phyloP scores from a whole-genome alignment of 2,888 invertebrate species.

The Bruchidius siliquastri region DNA sequence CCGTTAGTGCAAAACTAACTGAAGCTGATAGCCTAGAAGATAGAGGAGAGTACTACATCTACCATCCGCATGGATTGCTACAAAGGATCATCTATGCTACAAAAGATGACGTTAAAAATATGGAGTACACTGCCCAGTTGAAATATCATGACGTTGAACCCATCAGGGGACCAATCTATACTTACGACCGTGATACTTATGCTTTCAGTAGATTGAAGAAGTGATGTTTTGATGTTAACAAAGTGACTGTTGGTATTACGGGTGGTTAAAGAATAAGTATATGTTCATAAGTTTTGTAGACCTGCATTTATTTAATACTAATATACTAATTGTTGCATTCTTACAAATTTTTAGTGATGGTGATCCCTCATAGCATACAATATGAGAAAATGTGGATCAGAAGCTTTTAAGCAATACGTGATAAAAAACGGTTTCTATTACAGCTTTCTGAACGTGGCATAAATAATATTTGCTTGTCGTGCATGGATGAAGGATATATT shows the following conservation, averaged over 20 bases:
- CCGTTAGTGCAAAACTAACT: conserved; percentile 22
- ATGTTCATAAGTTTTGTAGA: background rate
- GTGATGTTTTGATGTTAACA: background rate
- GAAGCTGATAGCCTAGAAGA: conserved; percentile 10
- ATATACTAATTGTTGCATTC: background rate
- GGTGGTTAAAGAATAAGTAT: background rate
- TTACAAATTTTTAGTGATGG: background rate
- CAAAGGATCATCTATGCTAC: conserved; percentile 60
- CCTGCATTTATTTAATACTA: background rate
- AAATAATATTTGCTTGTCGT: too few species aligned
- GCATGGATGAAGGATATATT: too few species aligned
- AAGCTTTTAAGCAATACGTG: too few species aligned
- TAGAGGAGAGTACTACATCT: conserved; percentile 54
- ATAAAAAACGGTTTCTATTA: too few species aligned
- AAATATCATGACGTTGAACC: conserved; percentile 60
- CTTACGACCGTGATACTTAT: conserved; percentile 36
- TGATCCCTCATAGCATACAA: too few species aligned
- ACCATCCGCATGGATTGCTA: conserved; percentile 58
- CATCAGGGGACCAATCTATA: conserved; percentile 60
- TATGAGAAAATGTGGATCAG: too few species aligned
- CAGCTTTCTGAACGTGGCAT: too few species aligned
- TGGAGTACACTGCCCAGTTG: conserved; percentile 61
- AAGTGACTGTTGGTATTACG: background rate
- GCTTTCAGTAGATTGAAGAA: conserved; percentile 10
- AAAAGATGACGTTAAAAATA: conserved; percentile 50